Evolutionary conservation across 1,140 invertebrate genomes (phyloP).

Genomic region (Acromyrmex heyeri): DNA sequence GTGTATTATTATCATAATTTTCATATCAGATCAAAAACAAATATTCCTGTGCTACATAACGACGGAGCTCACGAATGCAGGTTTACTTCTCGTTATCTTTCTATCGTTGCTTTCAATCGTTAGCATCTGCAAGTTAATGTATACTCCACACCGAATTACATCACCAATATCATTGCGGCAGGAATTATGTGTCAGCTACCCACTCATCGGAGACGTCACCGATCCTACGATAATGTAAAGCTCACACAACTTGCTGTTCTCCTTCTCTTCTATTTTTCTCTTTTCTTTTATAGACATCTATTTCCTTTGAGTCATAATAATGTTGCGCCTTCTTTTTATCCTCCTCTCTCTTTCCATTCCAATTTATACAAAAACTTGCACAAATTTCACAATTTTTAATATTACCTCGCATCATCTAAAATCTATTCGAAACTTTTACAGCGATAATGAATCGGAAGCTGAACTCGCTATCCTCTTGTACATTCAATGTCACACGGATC

Average conservation of each 20-base stretch:
- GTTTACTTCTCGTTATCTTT: conserved; percentile 7
- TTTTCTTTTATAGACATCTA: background rate
- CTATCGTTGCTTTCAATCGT: conserved; percentile 19
- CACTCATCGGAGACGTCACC: background rate
- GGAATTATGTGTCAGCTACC: background rate
- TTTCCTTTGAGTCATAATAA: background rate
- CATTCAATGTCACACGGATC: background rate
- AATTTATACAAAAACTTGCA: background rate
- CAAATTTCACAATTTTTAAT: background rate
- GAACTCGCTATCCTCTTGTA: background rate
- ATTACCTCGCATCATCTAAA: background rate
- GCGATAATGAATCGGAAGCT: background rate
- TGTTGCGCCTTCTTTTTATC: background rate
- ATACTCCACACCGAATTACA: conserved; percentile 20
- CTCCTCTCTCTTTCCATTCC: background rate
- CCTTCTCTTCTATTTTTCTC: background rate
- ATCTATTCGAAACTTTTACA: background rate
- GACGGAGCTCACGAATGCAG: background rate
- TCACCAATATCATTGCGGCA: background rate
- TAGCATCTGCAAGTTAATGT: conserved; percentile 1
- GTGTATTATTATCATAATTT: background rate
- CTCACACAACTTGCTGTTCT: background rate
- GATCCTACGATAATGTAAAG: background rate
- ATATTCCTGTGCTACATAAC: background rate
- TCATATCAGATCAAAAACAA: background rate